A percentile compares a stretch with the other conserved stretches of the same genome.
phyloP scores from a whole-genome alignment of 2,113 vertebrate genomes.

The Sorex araneus region DNA sequence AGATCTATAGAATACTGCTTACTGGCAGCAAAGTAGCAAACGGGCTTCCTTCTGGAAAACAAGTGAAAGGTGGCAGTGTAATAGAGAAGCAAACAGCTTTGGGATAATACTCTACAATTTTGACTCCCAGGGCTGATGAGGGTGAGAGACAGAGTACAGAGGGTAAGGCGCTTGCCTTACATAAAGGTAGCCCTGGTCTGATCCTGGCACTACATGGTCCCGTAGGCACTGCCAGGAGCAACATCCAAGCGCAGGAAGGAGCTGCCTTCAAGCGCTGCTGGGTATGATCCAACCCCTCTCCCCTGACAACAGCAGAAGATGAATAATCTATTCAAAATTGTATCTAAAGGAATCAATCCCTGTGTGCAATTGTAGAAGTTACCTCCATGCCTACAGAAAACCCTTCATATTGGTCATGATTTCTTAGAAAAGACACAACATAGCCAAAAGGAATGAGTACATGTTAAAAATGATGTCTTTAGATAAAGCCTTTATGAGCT shows the following conservation, averaged over 20 bases:
- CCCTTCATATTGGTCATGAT: not conserved
- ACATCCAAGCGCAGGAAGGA: not conserved
- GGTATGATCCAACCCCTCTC: constrained; percentile 10
- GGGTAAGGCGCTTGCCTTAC: too few relatives aligned
- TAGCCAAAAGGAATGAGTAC: not conserved
- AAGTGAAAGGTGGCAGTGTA: not conserved
- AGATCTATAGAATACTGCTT: constrained; percentile 41
- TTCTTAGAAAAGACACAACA: constrained; percentile 13
- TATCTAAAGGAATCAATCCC: not conserved
- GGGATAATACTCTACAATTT: not conserved
- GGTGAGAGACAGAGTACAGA: too few relatives aligned
- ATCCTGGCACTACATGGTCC: too few relatives aligned
- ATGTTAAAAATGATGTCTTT: not conserved
- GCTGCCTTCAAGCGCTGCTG: too few relatives aligned
- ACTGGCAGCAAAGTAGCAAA: not conserved
- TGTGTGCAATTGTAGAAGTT: too few relatives aligned
- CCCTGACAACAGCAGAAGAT: constrained; percentile 40
- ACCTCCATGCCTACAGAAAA: constrained; percentile 17
- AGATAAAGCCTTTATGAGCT: constrained; percentile 1
- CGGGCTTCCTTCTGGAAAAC: constrained; percentile 31
- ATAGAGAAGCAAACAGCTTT: constrained; percentile 48
- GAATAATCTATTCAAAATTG: constrained; percentile 32
- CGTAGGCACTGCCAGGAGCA: too few relatives aligned
- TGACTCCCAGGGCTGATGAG: too few relatives aligned
- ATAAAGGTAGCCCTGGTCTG: too few relatives aligned